Base-by-base conservation (phyloP, 2,797 vertebrate species). In the Myripristis jacobus region DNA sequence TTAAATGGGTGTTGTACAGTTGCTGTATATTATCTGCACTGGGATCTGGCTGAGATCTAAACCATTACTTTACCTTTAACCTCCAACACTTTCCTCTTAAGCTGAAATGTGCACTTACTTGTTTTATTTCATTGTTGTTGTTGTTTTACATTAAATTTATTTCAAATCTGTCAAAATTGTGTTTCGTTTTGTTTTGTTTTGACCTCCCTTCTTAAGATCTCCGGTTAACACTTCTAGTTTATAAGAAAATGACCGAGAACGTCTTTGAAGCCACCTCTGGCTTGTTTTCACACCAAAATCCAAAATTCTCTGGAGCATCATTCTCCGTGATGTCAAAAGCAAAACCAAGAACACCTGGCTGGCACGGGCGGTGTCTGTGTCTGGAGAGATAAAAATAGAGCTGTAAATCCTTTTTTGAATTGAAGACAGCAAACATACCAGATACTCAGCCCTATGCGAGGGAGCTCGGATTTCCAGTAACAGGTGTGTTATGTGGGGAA, bases 401-500 rank as follows among this genome's bases (percentile, higher is more conserved):
- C 16, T 27, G 77, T 54, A 83, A 89, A 90, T 86, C 72, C 64
- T 48, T 77, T 67, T 70, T 74, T 79, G 60, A 66, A 79, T 66
- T 44, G 66, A 82, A 61, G 57, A 61, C 75, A 76, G 79, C 73
- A 66, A 77, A 78, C 70, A 73, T 43, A 73, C 48, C 67, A 70
- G 72, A 60, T 7, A 52, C 61, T 41, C 11, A 0, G 43, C 38
- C 22, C 34, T n/a, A 54, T 7, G 0, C 0, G 5, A 34, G 24
- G 43, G 47, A 54, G 66, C 63, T 80, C 43, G 29, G 59, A 71
- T 87, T 92, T 93, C 88, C 77, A 69, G 88, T 91, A 92, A 85
- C 82, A 89, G 82, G 87, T 89, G 77, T 54, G 36, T 10, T 18
- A 77, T 24, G 47, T 52, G 54, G 73, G 68, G 73, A 82, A 89